Base-by-base conservation (phyloP, 2,797 vertebrate genomes). In the Myripristis jacobus region DNA sequence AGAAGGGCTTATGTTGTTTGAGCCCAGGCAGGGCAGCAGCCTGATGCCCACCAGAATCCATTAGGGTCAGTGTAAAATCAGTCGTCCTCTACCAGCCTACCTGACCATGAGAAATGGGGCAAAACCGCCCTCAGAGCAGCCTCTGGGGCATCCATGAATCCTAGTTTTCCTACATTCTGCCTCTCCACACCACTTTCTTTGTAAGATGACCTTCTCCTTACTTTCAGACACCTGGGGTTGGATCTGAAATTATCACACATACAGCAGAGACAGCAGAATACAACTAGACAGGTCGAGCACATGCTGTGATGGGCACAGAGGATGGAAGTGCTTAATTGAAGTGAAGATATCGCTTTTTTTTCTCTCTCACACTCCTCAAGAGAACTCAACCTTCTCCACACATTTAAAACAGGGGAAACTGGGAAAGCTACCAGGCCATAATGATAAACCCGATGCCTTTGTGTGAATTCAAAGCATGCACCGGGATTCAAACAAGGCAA, bases 91-190 rank as follows among this genome's bases (percentile, higher is more conserved):
- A 27, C 78, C 79, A 83, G 79, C 68, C 85, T 69, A 85, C 59
- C 85, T 79, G 84, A 69, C 84, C 72, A 72, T 3, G 7, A 84
- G 77, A 88, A 88, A 85, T 83, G 69, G 80, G 67, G 62, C 79
- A 79, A 70, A 75, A 66, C 66, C 72, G 44, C 63, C 76, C 82
- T 77, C 21, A 31, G 57, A 88, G 79, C 72, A 69, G 76, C 80
- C 85, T 80, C 67, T n/a, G 0, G 75, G 80, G 76, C 38, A 60
- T 64, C 19, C 31, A 15, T 66, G 62, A 66, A 69, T 81, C 75
- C 60, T 48, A 18, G 44, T 64, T 60, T 69, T 31, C 47, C 74
- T 79, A 2, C 13, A 74, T 79, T 78, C 60, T 81, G 60, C 66
- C 68, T 73, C 31, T 69, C 6, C 4, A 1, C 60, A 67, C 48